A percentile compares a stretch with the other conserved stretches of the same genome.
Conservation (phyloP, 2,113 vertebrate species). For the Oncorhynchus masou region DNA sequence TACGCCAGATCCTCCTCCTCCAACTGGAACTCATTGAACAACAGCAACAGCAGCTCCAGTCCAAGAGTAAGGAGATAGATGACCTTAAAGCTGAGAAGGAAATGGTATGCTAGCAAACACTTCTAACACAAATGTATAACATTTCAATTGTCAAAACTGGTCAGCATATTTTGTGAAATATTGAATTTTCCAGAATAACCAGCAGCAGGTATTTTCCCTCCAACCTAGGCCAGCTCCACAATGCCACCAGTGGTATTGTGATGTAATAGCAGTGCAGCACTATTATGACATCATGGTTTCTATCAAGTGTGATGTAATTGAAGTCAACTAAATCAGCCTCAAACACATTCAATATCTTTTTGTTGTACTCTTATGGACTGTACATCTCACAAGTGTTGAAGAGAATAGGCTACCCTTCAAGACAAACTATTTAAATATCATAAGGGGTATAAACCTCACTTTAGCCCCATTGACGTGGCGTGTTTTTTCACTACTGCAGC, state of each 20-base stretch:
- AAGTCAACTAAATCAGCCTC: not conserved
- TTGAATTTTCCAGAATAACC: too few species aligned
- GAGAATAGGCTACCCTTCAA: too few species aligned
- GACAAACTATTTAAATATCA: too few species aligned
- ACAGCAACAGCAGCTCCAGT: slow-evolving; percentile 83
- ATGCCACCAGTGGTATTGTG: not conserved
- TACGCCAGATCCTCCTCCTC: slow-evolving; percentile 82
- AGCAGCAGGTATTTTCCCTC: not conserved
- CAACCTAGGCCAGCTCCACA: not conserved
- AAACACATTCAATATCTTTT: not conserved
- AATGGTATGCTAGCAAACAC: slow-evolving; percentile 65
- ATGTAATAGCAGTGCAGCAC: not conserved
- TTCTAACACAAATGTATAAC: too few species aligned
- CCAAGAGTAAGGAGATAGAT: slow-evolving; percentile 82
- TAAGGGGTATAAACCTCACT: too few species aligned
- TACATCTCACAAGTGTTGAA: not conserved
- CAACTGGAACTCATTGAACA: slow-evolving; percentile 85
- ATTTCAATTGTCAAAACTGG: not conserved
- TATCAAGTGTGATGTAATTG: not conserved
- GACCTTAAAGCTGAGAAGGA: slow-evolving; percentile 81
- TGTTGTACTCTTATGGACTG: not conserved
- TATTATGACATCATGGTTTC: not conserved
- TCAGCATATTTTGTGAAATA: too few species aligned
- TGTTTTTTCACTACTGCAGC: slow-evolving; percentile 56
- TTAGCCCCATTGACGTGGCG: too few species aligned